A percentile compares a stretch with the other conserved stretches of the same genome.
These are phyloP conservation scores for Saccostrea cuccullata DNA, from an alignment of 1,140 invertebrate genomes.

Conservation along the genomic window DNA sequence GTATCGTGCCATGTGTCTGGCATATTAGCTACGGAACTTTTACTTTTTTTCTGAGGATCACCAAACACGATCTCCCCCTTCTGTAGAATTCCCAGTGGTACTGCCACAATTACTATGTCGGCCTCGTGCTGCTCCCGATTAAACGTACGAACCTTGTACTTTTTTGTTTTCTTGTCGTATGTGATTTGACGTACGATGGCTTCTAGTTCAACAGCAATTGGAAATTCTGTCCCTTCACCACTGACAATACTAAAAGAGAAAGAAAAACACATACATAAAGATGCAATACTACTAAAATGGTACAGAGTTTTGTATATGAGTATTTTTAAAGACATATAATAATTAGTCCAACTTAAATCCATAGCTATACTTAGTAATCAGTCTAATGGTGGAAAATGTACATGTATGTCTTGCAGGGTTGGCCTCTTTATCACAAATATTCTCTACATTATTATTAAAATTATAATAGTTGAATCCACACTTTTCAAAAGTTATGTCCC, in stretches of 20 bases:
- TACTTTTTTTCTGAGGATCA: slow-evolving; percentile 56
- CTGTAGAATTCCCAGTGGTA: slow-evolving; percentile 61
- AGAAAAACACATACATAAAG: neutral
- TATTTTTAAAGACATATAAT: too few species aligned
- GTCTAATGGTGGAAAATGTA: too few species aligned
- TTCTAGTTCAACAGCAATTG: slow-evolving; percentile 61
- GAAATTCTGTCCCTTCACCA: slow-evolving; percentile 57
- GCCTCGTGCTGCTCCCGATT: slow-evolving; percentile 61
- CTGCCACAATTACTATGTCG: slow-evolving; percentile 68
- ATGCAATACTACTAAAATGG: neutral
- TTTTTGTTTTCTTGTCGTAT: slow-evolving; percentile 56
- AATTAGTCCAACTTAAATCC: too few species aligned
- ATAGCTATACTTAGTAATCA: too few species aligned
- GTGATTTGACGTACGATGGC: slow-evolving; percentile 66
- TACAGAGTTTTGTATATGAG: neutral
- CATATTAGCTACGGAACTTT: neutral
- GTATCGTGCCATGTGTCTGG: neutral
- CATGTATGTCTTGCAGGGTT: too few species aligned
- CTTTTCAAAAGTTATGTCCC: too few species aligned
- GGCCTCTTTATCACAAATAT: too few species aligned
- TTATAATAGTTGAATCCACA: too few species aligned
- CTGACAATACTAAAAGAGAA: slow-evolving; percentile 48
- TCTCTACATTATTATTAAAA: too few species aligned
- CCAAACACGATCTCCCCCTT: slow-evolving; percentile 58
- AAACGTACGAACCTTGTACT: slow-evolving; percentile 62